A percentile compares a stretch with the other conserved stretches of the same genome.
phyloP scores from a whole-genome alignment of 2,797 vertebrate genomes.

The Spinus pinus region DNA sequence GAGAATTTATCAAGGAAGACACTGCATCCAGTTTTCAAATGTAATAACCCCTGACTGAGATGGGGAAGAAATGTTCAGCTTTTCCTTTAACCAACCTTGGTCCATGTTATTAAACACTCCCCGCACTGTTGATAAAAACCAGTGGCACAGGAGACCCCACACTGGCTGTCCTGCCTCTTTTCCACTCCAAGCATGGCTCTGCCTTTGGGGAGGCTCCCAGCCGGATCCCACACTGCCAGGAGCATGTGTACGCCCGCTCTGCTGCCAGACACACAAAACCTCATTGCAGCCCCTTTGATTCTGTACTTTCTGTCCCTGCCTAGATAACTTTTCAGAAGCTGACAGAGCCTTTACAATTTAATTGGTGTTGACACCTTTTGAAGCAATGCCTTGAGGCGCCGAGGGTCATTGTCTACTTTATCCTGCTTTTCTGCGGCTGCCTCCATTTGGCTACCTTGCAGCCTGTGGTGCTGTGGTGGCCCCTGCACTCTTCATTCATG shows the following conservation, averaged over 20 bases:
- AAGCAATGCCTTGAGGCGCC: slow-evolving; percentile 76
- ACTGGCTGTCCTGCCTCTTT: neutral
- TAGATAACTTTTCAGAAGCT: slow-evolving; percentile 77
- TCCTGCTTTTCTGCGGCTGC: slow-evolving; percentile 68
- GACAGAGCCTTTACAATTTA: slow-evolving; percentile 80
- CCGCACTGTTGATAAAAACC: neutral
- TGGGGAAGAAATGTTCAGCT: rapidly evolving
- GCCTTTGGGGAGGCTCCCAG: slow-evolving; percentile 53
- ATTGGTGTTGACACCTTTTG: slow-evolving; percentile 82
- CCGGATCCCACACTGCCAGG: slow-evolving; percentile 52
- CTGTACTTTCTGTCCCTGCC: slow-evolving; percentile 72
- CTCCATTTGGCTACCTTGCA: slow-evolving; percentile 72
- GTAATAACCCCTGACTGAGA: neutral
- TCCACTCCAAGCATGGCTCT: slow-evolving; percentile 1
- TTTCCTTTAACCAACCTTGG: neutral
- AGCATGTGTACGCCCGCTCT: slow-evolving; percentile 12
- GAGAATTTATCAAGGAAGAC: neutral
- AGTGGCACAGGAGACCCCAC: neutral
- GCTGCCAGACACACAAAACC: slow-evolving; percentile 57
- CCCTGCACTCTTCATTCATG: slow-evolving; percentile 78
- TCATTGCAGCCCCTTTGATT: slow-evolving; percentile 67
- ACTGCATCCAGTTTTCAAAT: neutral
- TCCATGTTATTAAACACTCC: slow-evolving; percentile 4
- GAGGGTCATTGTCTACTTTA: slow-evolving; percentile 76
- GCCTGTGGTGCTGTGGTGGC: slow-evolving; percentile 74